phyloP scores from a whole-genome alignment of 1,140 invertebrate species.

The Dufourea novaeangliae region DNA sequence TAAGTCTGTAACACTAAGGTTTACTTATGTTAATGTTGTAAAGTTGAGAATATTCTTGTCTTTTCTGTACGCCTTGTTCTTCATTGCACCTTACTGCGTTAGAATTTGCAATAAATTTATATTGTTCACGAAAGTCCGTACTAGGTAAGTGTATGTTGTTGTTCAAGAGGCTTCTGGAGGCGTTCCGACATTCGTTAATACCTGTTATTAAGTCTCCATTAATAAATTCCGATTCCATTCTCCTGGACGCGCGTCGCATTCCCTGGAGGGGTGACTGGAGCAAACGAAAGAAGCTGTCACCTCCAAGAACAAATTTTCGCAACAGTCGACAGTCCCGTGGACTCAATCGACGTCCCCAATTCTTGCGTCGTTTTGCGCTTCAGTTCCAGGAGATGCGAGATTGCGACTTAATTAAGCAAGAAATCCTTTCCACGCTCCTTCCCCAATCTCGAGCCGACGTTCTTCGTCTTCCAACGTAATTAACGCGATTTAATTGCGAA shows the following conservation, averaged over 20 bases:
- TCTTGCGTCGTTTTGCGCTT: constrained; percentile 23
- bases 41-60: too few species aligned
- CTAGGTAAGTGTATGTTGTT: too few species aligned
- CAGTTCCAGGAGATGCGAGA: constrained; percentile 35
- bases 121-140: too few species aligned
- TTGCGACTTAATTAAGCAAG: constrained; percentile 49
- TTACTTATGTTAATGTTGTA: too few species aligned
- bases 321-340: neutral
- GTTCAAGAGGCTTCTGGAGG: too few species aligned
- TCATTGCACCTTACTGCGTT: too few species aligned
- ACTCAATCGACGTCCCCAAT: neutral
- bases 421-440: neutral
- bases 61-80: too few species aligned
- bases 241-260: too few species aligned
- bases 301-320: constrained; percentile 3
- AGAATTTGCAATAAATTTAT: too few species aligned
- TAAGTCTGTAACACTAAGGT: too few species aligned
- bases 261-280: neutral
- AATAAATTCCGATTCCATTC: neutral
- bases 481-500: constrained; percentile 42
- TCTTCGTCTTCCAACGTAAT: constrained; percentile 19
- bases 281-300: neutral
- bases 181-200: neutral
- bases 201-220: neutral
- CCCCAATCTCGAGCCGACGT: too few species aligned